Percentiles rank a stretch among this genome's conserved stretches.
Evolutionary conservation across 2,797 vertebrate genomes (phyloP).

Genomic region (Alauda arvensis): DNA sequence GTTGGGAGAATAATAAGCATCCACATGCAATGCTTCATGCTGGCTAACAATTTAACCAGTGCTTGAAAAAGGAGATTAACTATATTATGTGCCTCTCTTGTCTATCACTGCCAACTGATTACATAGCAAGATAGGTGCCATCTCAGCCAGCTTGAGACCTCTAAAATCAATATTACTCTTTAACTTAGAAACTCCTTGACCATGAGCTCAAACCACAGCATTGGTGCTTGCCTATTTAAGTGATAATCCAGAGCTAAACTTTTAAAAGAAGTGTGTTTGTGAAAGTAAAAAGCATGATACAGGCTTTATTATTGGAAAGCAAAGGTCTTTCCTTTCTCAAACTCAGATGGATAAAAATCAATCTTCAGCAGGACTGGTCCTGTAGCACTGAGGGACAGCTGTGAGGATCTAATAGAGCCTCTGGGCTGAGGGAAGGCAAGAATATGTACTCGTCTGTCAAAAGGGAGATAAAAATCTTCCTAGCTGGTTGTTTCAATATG

Average conservation of each 20-base stretch:
- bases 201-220: background rate
- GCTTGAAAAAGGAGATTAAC: constrained; percentile 1
- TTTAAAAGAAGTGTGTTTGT: background rate
- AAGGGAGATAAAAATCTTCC: constrained; percentile 20
- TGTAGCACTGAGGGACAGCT: background rate
- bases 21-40: background rate
- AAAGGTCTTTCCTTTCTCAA: constrained; percentile 26
- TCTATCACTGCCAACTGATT: background rate
- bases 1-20: constrained; percentile 20
- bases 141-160: background rate
- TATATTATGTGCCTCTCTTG: background rate
- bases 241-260: constrained; percentile 5
- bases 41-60: constrained; percentile 34
- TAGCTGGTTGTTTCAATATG: background rate
- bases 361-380: background rate
- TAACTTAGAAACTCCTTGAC: background rate
- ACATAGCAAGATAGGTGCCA: background rate
- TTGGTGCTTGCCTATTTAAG: background rate
- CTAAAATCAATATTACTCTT: background rate
- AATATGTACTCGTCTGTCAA: background rate
- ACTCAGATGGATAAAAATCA: constrained; percentile 14
- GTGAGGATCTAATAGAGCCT: background rate
- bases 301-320: background rate
- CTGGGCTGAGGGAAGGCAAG: background rate
- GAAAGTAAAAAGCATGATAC: background rate